phyloP scores from a whole-genome alignment of 2,797 vertebrate species.

The Pteronotus mesoamericanus region DNA sequence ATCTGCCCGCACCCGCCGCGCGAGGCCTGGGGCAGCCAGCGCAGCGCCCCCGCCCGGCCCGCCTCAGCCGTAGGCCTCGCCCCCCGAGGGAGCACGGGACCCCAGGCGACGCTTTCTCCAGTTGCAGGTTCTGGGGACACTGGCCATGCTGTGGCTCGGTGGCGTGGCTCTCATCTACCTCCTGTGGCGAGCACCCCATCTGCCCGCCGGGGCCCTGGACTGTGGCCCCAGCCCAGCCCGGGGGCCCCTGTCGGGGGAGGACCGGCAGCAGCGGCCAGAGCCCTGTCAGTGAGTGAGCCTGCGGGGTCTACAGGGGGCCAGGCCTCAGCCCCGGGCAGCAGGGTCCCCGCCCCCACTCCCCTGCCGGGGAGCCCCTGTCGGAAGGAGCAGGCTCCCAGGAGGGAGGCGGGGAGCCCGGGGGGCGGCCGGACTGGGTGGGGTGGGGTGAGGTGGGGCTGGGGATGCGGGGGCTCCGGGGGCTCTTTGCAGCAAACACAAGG shows the following conservation, averaged over 20 bases:
- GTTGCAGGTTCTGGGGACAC: conserved; percentile 50
- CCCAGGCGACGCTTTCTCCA: not conserved
- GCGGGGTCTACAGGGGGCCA: rapidly evolving
- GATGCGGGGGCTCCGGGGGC: not conserved
- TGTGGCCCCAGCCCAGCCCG: not conserved
- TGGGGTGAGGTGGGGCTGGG: rapidly evolving
- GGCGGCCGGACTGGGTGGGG: rapidly evolving
- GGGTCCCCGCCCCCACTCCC: too few relatives aligned
- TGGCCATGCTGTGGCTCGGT: conserved; percentile 50
- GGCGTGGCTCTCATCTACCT: conserved; percentile 28
- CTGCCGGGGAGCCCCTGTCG: not conserved
- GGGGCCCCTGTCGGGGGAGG: not conserved
- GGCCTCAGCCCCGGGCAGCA: not conserved
- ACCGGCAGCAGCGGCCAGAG: not conserved
- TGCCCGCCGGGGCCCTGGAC: rapidly evolving
- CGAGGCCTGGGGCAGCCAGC: too few relatives aligned
- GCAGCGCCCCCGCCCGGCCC: too few relatives aligned
- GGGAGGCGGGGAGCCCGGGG: not conserved
- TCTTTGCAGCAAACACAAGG: not conserved
- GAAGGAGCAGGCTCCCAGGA: not conserved
- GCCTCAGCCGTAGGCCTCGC: not conserved
- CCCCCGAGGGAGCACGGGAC: not conserved
- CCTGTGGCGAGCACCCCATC: not conserved
- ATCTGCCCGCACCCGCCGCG: not conserved
- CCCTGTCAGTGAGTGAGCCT: conserved; percentile 40